Evolutionary conservation across 2,113 vertebrate genomes (phyloP).

Genomic region (Rhynchomys soricoides): DNA sequence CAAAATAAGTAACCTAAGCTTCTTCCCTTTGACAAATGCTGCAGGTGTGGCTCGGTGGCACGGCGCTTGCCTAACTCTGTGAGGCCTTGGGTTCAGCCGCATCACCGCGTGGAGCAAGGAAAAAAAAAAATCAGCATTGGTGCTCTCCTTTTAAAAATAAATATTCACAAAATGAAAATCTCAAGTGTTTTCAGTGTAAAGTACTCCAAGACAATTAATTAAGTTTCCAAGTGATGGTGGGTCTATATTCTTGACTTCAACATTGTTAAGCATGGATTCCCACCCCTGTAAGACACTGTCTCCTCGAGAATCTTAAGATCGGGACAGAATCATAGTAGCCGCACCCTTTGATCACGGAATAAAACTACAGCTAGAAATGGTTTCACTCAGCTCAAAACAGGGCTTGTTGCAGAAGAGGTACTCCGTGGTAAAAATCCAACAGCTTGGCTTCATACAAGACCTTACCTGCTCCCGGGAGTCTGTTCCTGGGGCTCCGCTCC

Average conservation of each 20-base stretch:
- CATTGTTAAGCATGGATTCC: not conserved
- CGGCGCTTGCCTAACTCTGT: not conserved
- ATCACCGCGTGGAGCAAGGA: not conserved
- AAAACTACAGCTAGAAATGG: not conserved
- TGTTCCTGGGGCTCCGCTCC: constrained; percentile 3
- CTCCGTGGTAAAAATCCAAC: not conserved
- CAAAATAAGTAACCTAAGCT: not conserved
- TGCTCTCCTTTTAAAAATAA: not conserved
- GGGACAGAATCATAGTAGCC: not conserved
- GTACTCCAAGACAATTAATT: not conserved
- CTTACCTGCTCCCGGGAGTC: constrained; percentile 51
- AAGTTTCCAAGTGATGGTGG: not conserved
- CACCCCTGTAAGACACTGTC: not conserved
- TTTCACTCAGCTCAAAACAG: not conserved
- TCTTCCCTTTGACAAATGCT: not conserved
- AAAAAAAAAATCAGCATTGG: not conserved
- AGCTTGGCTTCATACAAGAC: not conserved
- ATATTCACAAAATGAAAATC: not conserved
- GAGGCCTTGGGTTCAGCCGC: not conserved
- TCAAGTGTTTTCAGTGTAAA: not conserved
- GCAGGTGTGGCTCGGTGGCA: not conserved
- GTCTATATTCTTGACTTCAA: not conserved
- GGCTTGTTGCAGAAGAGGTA: not conserved
- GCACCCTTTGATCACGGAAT: not conserved
- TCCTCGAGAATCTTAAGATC: not conserved